Base-by-base conservation (phyloP, 2,113 vertebrate genomes). In the Ptilorrhoa leucosticta region DNA sequence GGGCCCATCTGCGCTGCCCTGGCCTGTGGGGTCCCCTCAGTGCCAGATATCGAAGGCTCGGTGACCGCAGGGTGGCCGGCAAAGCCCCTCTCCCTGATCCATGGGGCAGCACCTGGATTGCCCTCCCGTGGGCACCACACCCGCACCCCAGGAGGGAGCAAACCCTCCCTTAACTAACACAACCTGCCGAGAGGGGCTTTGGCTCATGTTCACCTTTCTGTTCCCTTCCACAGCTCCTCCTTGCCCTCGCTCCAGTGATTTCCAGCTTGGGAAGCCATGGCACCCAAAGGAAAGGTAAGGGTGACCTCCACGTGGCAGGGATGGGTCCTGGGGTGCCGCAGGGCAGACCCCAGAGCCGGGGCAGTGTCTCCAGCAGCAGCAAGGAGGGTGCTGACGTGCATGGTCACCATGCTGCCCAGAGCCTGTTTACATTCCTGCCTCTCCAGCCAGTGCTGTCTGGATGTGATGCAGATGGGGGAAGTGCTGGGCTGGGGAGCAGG, bases 251-350 rank as follows among this genome's bases (percentile, higher is more conserved):
- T 66, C 45, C 6, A 4, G 82, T 64, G 63, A 93, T 64, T 78
- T 73, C 76, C 68, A 72, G 42, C 92, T 57, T 4, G 31, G 70
- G 78, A 92, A 93, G 47, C 81, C 93, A 97, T 97, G 97, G 96
- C 97, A 54, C 96, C 94, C 72, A 83, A 94, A 39, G 96, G 96
- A 89, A 97, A 97, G 97, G 97, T 97, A 97, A 91, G 64, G 35
- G 22, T 58, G 87, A 61, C n/a, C 17, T n/a, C 12, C 42, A 17
- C 4, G 3, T 0, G 0, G 24, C 3, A 3, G 35, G 90, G 53
- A 28, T 33, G 48, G 70, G 45, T n/a, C 4, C 37, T 1, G 37
- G 31, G 35, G 30, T 51, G 70, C 47, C 0, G 0, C 14, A n/a
- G 56, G 21, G 27, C 45, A 80, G 53, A 51, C 3, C 27, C 57